Percentiles rank a stretch among this genome's conserved stretches.
Evolutionary conservation across 2,888 invertebrate species (phyloP).

Genomic region (Aleiodes alternator): DNA sequence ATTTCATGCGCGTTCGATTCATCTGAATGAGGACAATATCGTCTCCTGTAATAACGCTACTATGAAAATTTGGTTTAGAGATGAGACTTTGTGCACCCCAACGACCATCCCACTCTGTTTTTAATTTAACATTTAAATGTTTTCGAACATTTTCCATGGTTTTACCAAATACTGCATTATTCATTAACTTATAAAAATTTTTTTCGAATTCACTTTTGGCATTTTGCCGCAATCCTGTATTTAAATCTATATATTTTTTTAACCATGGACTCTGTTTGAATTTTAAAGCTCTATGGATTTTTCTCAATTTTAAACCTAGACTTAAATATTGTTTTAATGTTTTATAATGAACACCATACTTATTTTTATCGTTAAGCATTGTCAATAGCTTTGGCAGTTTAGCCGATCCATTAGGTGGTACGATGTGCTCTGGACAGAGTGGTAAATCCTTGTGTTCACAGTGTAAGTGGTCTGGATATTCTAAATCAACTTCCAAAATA

Average conservation of each 20-base stretch:
- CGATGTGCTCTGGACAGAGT: slow-evolving; percentile 51
- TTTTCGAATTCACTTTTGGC: slow-evolving; percentile 67
- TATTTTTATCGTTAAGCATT: slow-evolving; percentile 13
- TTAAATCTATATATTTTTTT: slow-evolving; percentile 46
- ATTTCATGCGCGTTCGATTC: slow-evolving; percentile 31
- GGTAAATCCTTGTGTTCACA: slow-evolving; percentile 66
- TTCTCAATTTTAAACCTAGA: slow-evolving; percentile 54
- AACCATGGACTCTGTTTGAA: no score
- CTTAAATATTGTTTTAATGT: slow-evolving; percentile 63
- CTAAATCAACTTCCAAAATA: slow-evolving; percentile 58
- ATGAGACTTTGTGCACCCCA: slow-evolving; percentile 63
- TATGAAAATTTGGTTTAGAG: slow-evolving; percentile 64
- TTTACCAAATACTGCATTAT: slow-evolving; percentile 70
- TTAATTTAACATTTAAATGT: slow-evolving; percentile 64
- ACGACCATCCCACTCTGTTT: slow-evolving; percentile 58
- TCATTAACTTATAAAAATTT: slow-evolving; percentile 70
- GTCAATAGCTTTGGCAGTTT: slow-evolving; percentile 51
- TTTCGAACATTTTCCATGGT: slow-evolving; percentile 73
- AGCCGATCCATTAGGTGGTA: not conserved
- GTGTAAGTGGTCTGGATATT: slow-evolving; percentile 66
- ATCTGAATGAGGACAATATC: slow-evolving; percentile 67
- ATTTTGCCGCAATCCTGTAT: slow-evolving; percentile 63
- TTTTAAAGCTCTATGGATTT: no score
- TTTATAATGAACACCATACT: slow-evolving; percentile 65
- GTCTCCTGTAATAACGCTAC: slow-evolving; percentile 61